phyloP scores from a whole-genome alignment of 2,797 vertebrate genomes.

The Gastrophryne carolinensis region DNA sequence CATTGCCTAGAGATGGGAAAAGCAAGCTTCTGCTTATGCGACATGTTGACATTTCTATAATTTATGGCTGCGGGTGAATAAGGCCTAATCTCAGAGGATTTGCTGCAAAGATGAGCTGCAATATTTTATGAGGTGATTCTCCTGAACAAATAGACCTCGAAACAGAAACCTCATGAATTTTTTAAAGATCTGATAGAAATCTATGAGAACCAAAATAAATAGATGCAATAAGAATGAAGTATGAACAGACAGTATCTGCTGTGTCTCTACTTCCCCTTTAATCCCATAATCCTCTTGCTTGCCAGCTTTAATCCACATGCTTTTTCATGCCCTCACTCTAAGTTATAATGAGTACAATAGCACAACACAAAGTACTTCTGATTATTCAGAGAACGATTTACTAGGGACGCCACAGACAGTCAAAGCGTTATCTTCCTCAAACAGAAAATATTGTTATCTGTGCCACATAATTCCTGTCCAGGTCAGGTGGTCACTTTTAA shows the following conservation, averaged over 20 bases:
- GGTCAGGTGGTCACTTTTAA: not conserved
- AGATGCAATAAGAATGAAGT: constrained; percentile 29
- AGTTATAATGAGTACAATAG: constrained; percentile 43
- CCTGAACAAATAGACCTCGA: constrained; percentile 54
- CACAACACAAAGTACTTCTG: not conserved
- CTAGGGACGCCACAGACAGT: not conserved
- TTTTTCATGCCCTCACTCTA: constrained; percentile 49
- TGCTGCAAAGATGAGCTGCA: constrained; percentile 31
- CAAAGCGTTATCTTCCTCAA: constrained; percentile 4
- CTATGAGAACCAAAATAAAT: not conserved
- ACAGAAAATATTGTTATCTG: constrained; percentile 12
- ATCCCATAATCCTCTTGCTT: constrained; percentile 66
- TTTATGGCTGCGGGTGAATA: constrained; percentile 53
- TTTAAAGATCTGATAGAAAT: constrained; percentile 57
- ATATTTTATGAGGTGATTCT: constrained; percentile 57
- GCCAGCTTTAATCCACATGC: constrained; percentile 57
- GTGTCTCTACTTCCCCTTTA: constrained; percentile 57
- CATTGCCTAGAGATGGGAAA: not conserved
- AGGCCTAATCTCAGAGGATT: constrained; percentile 27
- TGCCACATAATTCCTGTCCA: constrained; percentile 9
- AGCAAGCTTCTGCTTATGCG: not conserved
- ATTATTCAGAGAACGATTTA: constrained; percentile 44
- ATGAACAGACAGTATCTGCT: constrained; percentile 44
- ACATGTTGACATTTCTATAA: constrained; percentile 38
- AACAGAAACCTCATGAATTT: constrained; percentile 57